Percentiles rank a stretch among this genome's conserved stretches.
phyloP scores from a whole-genome alignment of 1,140 invertebrate species.

The Euwallacea fornicatus region DNA sequence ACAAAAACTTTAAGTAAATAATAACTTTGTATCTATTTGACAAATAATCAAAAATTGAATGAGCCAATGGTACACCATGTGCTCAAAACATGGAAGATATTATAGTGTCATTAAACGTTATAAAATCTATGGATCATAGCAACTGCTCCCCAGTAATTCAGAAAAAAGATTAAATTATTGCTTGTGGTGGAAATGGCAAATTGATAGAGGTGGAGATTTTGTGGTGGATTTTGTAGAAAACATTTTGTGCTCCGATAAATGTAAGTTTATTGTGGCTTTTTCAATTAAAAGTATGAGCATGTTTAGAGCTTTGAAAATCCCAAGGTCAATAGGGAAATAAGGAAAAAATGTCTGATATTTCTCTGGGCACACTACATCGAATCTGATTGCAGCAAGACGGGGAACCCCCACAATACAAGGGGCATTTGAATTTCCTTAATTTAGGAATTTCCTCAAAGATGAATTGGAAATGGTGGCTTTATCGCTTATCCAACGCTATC shows the following conservation, averaged over 20 bases:
- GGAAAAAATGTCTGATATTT: not conserved
- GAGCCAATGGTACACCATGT: not conserved
- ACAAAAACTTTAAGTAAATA: constrained; percentile 11
- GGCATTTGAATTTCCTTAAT: too few species aligned
- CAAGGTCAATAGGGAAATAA: not conserved
- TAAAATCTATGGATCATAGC: constrained; percentile 19
- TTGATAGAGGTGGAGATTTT: not conserved
- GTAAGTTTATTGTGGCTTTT: too few species aligned
- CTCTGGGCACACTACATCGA: not conserved
- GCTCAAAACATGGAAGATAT: constrained; percentile 14
- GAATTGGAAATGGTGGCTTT: too few species aligned
- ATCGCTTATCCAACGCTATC: too few species aligned
- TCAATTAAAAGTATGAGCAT: not conserved
- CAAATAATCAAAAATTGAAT: constrained; percentile 1
- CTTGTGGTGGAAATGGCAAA: constrained; percentile 6
- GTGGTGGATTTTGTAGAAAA: too few species aligned
- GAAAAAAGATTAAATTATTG: constrained; percentile 14
- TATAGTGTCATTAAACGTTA: not conserved
- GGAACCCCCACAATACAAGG: not conserved
- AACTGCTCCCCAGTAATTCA: constrained; percentile 27
- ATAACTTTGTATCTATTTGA: constrained; percentile 7
- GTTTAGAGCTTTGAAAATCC: not conserved
- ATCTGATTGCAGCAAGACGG: constrained; percentile 7
- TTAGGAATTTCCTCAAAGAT: too few species aligned
- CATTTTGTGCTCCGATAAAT: too few species aligned